Evolutionary conservation across 2,888 invertebrate genomes (phyloP), one percentile per base, ranked within the genome.

Genomic region (Teinopalpus imperialis): DNA sequence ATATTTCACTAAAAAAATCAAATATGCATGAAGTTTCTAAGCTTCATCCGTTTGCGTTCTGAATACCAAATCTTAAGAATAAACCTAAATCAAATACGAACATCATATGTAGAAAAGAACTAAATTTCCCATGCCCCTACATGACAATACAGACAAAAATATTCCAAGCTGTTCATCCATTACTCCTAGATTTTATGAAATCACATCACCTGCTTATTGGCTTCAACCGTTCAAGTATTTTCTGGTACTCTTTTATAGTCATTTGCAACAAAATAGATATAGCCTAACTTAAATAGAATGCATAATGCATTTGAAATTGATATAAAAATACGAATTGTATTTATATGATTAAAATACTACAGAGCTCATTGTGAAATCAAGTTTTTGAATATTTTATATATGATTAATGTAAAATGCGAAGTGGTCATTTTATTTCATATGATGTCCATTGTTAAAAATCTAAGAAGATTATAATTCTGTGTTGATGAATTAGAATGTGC

Each of bases 11-110:
- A 27, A 36, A 29, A n/a, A 29, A 39, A 29, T 31, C 8, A 13
- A 30, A 31, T 16, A 41, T 16, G 10, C 8, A 41, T 14, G 31
- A 41, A 31, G 31, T 31, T 41, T 31, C 13, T n/a, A 21, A 39
- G 29, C 21, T 29, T 18, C 29, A 20, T 39, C 39, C 20, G 29
- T 29, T 20, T 39, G 29, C 30, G 29, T 21, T 16, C 14, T 43
- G 43, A 36, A 35, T 43, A 29, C 12, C n/a, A 30, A 43, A 43
- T 43, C 16, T 18, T 35, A 27, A 13, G 16, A 43, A 77, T 78
- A 80, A 79, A 81, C 76, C 77, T 69, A 72, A 72, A 72, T 76
- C 74, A 75, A 77, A 77, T 58, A 69, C 71, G 72, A 67, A 66
- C 69, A 69, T 61, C 67, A 61, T 59, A 67, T 69, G 71, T 61